phyloP scores from a whole-genome alignment of 2,113 vertebrate species.

The Poeciliopsis turrubarensis region DNA sequence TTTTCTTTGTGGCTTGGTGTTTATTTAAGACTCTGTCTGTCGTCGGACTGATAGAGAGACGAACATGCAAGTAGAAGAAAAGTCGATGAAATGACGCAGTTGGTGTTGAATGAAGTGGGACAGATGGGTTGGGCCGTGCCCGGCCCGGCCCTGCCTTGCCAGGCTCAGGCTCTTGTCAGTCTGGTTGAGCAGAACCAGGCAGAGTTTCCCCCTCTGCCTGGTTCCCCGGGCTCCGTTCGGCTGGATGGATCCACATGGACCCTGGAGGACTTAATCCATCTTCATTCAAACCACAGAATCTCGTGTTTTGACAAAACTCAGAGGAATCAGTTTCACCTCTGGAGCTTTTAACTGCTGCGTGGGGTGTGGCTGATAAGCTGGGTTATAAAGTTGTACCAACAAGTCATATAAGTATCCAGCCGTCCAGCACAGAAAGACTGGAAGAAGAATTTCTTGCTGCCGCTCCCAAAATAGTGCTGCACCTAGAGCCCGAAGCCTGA shows the following conservation, averaged over 20 bases:
- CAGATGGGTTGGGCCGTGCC: neutral
- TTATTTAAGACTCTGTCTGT: neutral
- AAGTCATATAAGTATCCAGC: conserved; percentile 59
- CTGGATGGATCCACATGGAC: neutral
- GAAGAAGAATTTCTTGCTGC: conserved; percentile 18
- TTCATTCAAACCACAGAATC: neutral
- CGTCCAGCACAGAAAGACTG: conserved; percentile 18
- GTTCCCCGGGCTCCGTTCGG: neutral
- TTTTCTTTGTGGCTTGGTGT: neutral
- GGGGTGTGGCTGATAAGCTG: conserved; percentile 63
- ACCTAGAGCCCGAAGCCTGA: neutral
- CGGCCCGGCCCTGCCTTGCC: too few species aligned
- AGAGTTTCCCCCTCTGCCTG: too few species aligned
- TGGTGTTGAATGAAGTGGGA: neutral
- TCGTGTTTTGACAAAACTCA: neutral
- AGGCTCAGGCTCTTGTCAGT: neutral
- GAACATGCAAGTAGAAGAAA: neutral
- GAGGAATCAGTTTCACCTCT: neutral
- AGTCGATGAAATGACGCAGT: neutral
- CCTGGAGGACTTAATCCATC: neutral
- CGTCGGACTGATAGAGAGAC: neutral
- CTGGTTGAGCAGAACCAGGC: neutral
- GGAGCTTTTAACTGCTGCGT: neutral
- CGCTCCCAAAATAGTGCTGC: conserved; percentile 20
- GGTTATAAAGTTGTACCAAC: conserved; percentile 52